Evolutionary conservation across 2,113 vertebrate genomes (phyloP), one percentile per base, ranked within the genome.

Genomic region (Plestiodon gilberti): DNA sequence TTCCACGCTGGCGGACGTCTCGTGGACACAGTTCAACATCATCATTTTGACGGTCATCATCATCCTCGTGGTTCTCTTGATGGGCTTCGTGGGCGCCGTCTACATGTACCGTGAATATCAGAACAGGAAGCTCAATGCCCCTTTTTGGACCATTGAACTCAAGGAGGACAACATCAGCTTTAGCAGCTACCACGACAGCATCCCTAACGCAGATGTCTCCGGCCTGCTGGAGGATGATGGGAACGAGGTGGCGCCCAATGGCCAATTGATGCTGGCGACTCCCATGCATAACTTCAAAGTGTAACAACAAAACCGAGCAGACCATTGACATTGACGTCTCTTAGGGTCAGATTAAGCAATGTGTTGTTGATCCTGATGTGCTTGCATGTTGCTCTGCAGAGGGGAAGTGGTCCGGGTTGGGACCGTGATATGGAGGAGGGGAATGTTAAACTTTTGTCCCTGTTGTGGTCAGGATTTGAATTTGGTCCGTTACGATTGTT

Each of bases 151-250:
- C 97, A 99, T 99, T 84, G 99, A 99, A 85, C 97, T 99, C 88
- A 99, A 99, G 84, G 99, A 99, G 95, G 99, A 99, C 96, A 99
- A 99, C 96, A 99, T 99, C 95, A 99, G 99, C 91, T 99, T 99
- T 90, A 99, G 98, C 96, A 99, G 99, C 94, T 99, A 99, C 96
- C 99, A 99, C 0, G 98, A 99, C 95, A 99, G 98, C 97, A 98
- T 99, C 70, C 99, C 99, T 87, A 99, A 99, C 0, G 98, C 99
- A 0, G 99, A 99, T 0, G 98, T 99, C 76, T 99, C 98, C 0
- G 99, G 98, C 78, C 93, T 99, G 83, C 91, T 99, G 96, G 99
- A 99, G 87, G 99, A 99, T 0, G 98, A 99, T 69, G 97, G 96
- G 22, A 98, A 96, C 0, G 98, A 98, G 84, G 98, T 98, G 25